A percentile compares a stretch with the other conserved stretches of the same genome.
phyloP scores from a whole-genome alignment of 2,113 vertebrate species.

The Helogale parvula region DNA sequence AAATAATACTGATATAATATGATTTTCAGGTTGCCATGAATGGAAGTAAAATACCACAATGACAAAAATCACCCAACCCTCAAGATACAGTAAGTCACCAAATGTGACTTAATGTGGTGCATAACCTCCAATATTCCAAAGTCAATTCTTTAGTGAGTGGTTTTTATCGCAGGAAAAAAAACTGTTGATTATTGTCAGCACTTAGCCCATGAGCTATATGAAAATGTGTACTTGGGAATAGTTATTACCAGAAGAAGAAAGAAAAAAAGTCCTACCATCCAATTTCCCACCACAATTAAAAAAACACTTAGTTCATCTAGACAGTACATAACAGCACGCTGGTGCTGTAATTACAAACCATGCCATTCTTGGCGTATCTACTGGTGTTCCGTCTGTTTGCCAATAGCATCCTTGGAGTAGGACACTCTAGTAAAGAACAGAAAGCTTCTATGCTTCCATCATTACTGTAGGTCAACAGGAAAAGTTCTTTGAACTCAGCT shows the following conservation, averaged over 20 bases:
- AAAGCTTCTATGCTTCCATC: neutral
- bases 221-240: neutral
- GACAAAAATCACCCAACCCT: neutral
- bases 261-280: neutral
- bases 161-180: neutral
- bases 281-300: neutral
- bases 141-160: neutral
- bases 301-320: neutral
- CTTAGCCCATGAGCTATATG: neutral
- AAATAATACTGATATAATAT: neutral
- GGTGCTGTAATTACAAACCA: neutral
- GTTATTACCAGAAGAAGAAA: neutral
- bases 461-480: neutral
- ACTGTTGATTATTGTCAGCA: neutral
- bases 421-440: neutral
- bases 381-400: neutral
- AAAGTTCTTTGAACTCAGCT: neutral
- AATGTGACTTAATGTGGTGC: neutral
- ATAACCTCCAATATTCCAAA: neutral
- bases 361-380: neutral
- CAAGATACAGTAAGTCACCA: neutral
- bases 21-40: neutral
- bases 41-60: neutral
- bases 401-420: neutral
- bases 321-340: neutral